Evolutionary conservation across 2,113 vertebrate genomes (phyloP), one percentile per base, ranked within the genome.

Genomic region (Gambusia holbrooki): DNA sequence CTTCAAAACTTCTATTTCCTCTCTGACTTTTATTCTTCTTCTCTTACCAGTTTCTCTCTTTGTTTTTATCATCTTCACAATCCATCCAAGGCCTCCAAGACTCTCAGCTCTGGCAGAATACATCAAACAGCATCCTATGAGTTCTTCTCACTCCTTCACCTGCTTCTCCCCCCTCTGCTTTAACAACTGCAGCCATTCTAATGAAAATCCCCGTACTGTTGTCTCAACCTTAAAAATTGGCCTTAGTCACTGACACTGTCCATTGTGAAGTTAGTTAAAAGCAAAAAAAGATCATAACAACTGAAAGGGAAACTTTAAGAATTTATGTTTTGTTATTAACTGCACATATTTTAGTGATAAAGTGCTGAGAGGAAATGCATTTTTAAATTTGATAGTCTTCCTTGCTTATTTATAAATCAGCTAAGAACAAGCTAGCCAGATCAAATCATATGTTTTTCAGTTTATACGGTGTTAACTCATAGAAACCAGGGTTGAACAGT

Each of bases 41-140:
- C 27, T 65, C 4, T 35, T 2, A 45, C 61, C 19, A 15, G 35
- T 25, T 32, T 25, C 10, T 37, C 35, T 63, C 32, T 54, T 11
- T 48, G 29, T 77, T 73, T 79, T 73, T 68, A 82, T 82, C 73
- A 73, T 28, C 30, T 64, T 76, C 35, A 2, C 73, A 67, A 86
- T 79, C 30, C 69, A 60, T 67, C 76, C 17, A 70, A n/a, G 17
- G 22, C 72, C 69, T 66, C 22, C 33, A 60, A 69, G 69, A 80
- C 76, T 69, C 66, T 85, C 76, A 48, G 72, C 72, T 62, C 32
- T 65, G 48, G 66, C 40, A 70, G 42, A 64, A 71, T 67, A 67
- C 80, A 67, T 67, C 69, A 80, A 82, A 76, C 51, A 63, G 37
- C 27, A n/a, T 15, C 33, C 28, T 58, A 28, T 0, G 27, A 22